Evolutionary conservation across 2,113 vertebrate species (phyloP), one percentile per base, ranked within the genome.

Genomic region (Nettapus auritus): DNA sequence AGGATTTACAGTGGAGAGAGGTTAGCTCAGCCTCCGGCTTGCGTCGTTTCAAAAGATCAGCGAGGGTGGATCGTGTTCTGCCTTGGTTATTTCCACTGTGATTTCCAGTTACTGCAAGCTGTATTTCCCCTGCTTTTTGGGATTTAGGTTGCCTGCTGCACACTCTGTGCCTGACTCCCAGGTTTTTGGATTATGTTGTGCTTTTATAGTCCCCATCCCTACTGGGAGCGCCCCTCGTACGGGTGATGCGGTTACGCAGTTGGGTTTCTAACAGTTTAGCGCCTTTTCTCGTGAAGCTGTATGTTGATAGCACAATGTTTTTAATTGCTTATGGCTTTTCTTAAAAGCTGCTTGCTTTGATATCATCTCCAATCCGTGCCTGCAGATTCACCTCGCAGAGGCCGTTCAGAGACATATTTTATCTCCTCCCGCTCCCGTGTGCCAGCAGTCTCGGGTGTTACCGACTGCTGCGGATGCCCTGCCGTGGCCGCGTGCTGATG

Each of bases 121-220:
- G 38, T 50, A 6, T 83, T 90, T 59, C 64, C 56, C 60, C 31
- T 71, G 18, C 89, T 25, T 26, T 23, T 8, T 5, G 34, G 70
- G 60, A 15, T 63, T 53, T 36, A n/a, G 60, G 19, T 48, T 38
- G 68, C 69, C 40, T 88, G 63, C 86, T 33, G 14, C 56, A 53
- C 44, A 5, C 22, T 70, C 22, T 0, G 0, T 53, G 79, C 42
- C 22, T 6, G 5, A 13, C 44, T 73, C 3, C 1, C 3, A 1
- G 8, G 25, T 71, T 62, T 78, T 31, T 8, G 57, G 71, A 19
- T 91, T 80, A 73, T 36, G 82, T 64, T 40, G 62, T 70, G 33
- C 6, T 87, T 92, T 75, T 78, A 13, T 25, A 9, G 40, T 48
- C 46, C 92, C 36, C 74, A 76, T 75, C 31, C 57, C 60, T 68